Conservation (phyloP, 2,888 invertebrate genomes). For the Dynastes maya region DNA sequence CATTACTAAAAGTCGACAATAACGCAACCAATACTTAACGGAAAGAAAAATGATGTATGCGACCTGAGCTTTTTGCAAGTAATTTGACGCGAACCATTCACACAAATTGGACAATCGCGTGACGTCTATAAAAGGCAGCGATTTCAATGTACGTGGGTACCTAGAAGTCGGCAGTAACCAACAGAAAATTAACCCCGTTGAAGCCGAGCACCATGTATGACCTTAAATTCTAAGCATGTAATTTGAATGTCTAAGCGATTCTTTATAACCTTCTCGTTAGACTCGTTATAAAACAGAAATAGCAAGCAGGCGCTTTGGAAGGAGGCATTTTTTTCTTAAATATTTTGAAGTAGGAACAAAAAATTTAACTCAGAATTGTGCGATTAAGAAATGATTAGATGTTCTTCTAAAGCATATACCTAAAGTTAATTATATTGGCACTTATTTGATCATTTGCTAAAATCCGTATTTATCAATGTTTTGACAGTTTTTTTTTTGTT, state of each 20-base stretch:
- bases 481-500: no score
- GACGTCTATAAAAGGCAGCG: neutral
- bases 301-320: no score
- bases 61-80: constrained; percentile 6
- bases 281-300: no score
- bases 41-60: constrained; percentile 10
- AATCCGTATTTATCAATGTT: no score
- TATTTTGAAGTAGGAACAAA: no score
- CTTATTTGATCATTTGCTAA: no score
- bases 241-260: constrained; percentile 1
- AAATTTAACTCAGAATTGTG: no score
- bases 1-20: neutral
- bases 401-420: no score
- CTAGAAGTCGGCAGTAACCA: neutral
- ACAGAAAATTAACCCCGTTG: neutral
- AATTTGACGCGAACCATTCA: constrained; percentile 1
- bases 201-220: neutral
- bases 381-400: no score
- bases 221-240: constrained; percentile 4
- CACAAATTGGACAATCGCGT: constrained; percentile 18
- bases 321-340: no score
- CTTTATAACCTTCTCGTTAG: constrained; percentile 1
- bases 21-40: constrained; percentile 8
- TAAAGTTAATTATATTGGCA: no score
- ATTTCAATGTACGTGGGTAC: constrained; percentile 3